phyloP scores from a whole-genome alignment of 2,888 invertebrate species.

The Platycheirus albimanus region DNA sequence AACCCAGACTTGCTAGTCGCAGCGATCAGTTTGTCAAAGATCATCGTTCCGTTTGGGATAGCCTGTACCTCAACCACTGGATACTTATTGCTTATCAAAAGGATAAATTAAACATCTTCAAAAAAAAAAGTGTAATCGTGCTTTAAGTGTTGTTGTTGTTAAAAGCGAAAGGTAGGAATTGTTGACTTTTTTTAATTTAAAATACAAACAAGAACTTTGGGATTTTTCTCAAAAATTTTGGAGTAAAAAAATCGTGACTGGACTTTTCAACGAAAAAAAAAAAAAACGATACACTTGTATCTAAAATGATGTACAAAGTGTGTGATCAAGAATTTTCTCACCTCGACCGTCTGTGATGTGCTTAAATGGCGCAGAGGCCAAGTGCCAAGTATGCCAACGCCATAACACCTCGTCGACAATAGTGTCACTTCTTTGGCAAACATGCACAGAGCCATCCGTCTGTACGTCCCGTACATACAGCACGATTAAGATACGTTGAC shows the following conservation, averaged over 20 bases:
- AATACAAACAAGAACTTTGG: constrained; percentile 26
- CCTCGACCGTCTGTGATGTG: constrained; percentile 31
- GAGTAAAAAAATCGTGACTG: constrained; percentile 54
- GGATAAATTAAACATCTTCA: constrained; percentile 43
- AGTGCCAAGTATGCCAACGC: constrained; percentile 64
- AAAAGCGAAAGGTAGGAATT: constrained; percentile 71
- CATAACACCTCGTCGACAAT: constrained; percentile 66
- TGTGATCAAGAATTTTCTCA: constrained; percentile 45
- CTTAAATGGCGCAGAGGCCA: constrained; percentile 40
- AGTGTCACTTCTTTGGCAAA: constrained; percentile 63
- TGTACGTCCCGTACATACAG: constrained; percentile 5
- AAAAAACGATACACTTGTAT: constrained; percentile 5
- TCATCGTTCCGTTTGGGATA: constrained; percentile 81
- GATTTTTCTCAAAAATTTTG: neutral
- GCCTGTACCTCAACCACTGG: constrained; percentile 18
- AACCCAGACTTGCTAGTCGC: constrained; percentile 81
- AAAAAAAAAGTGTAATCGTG: constrained; percentile 39
- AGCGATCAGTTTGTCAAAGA: constrained; percentile 82
- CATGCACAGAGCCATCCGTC: constrained; percentile 31
- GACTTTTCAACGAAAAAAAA: constrained; percentile 35
- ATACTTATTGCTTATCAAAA: constrained; percentile 21
- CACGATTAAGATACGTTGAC: constrained; percentile 52
- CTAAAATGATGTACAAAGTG: constrained; percentile 25
- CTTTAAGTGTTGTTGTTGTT: constrained; percentile 16
- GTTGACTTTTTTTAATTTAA: constrained; percentile 19